Conservation (phyloP, 2,888 invertebrate species). For the Craniophora ligustri region DNA sequence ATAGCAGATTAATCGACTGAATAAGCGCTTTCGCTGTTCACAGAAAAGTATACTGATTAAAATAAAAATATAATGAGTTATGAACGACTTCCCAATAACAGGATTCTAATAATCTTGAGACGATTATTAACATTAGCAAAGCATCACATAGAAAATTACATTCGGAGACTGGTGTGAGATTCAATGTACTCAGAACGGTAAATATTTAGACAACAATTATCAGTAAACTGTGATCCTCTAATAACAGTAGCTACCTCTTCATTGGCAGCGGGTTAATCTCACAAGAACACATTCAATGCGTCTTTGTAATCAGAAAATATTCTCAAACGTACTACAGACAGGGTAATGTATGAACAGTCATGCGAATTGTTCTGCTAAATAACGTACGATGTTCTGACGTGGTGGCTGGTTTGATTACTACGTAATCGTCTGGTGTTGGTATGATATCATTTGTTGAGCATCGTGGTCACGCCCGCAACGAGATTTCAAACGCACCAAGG, state of each 20-base stretch:
- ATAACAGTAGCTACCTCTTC: conserved; percentile 64
- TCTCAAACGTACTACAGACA: conserved; percentile 6
- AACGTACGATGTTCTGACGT: conserved; percentile 46
- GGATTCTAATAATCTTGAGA: conserved; percentile 31
- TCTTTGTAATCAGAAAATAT: conserved; percentile 21
- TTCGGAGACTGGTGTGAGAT: conserved; percentile 68
- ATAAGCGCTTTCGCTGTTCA: background rate
- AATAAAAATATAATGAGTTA: background rate
- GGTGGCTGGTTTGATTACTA: conserved; percentile 77
- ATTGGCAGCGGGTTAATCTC: conserved; percentile 24
- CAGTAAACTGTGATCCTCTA: conserved; percentile 75
- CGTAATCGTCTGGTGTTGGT: conserved; percentile 78
- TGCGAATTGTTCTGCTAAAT: conserved; percentile 33
- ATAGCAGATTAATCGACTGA: conserved; percentile 1
- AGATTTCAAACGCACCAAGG: conserved; percentile 73
- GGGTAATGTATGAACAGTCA: conserved; percentile 59
- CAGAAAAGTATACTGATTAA: background rate
- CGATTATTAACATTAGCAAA: conserved; percentile 44
- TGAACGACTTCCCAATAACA: background rate
- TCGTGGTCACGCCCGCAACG: conserved; percentile 74
- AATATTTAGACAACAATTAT: conserved; percentile 86
- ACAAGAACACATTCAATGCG: conserved; percentile 53
- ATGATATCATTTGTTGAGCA: conserved; percentile 83
- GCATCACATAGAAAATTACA: conserved; percentile 61
- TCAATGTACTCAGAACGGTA: conserved; percentile 75